phyloP scores from a whole-genome alignment of 2,797 vertebrate species.

The Cynodonichthys magdalenae region DNA sequence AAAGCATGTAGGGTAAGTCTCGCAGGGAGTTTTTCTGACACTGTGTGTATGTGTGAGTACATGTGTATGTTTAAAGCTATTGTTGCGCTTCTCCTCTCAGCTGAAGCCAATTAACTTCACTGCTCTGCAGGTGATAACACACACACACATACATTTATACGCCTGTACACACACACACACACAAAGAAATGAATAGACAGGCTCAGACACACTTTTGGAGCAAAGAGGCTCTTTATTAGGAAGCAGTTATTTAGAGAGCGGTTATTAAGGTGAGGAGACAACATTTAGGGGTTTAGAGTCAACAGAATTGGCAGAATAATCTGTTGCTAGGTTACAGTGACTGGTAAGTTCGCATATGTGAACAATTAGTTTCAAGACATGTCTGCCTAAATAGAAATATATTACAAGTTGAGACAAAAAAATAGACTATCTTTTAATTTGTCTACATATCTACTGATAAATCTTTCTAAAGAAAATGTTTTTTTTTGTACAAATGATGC shows the following conservation, averaged over 20 bases:
- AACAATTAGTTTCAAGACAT: slow-evolving; percentile 27
- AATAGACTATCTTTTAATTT: neutral
- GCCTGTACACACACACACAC: neutral
- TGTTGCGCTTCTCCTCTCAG: slow-evolving; percentile 67
- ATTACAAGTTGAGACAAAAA: neutral
- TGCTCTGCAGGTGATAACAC: slow-evolving; percentile 59
- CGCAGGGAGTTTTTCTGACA: slow-evolving; percentile 42
- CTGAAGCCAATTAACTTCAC: slow-evolving; percentile 78
- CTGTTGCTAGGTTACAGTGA: slow-evolving; percentile 39
- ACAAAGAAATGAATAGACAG: slow-evolving; percentile 3
- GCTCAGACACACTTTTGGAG: slow-evolving; percentile 21
- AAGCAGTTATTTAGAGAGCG: slow-evolving; percentile 22
- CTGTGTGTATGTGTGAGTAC: slow-evolving; percentile 29
- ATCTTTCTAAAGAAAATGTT: no score
- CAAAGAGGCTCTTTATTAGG: slow-evolving; percentile 32
- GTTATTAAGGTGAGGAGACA: slow-evolving; percentile 42
- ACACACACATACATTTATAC: slow-evolving; percentile 5
- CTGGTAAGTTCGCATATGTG: slow-evolving; percentile 9
- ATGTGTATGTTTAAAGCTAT: slow-evolving; percentile 56
- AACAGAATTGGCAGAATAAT: slow-evolving; percentile 31
- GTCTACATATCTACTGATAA: neutral
- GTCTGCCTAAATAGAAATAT: slow-evolving; percentile 5
- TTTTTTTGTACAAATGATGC: no score
- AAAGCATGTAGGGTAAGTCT: slow-evolving; percentile 35
- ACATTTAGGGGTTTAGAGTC: slow-evolving; percentile 27